A percentile compares a stretch with the other conserved stretches of the same genome.
These are phyloP conservation scores for Sparus aurata DNA, from an alignment of 2,797 vertebrate genomes.

Conservation along the genomic window DNA sequence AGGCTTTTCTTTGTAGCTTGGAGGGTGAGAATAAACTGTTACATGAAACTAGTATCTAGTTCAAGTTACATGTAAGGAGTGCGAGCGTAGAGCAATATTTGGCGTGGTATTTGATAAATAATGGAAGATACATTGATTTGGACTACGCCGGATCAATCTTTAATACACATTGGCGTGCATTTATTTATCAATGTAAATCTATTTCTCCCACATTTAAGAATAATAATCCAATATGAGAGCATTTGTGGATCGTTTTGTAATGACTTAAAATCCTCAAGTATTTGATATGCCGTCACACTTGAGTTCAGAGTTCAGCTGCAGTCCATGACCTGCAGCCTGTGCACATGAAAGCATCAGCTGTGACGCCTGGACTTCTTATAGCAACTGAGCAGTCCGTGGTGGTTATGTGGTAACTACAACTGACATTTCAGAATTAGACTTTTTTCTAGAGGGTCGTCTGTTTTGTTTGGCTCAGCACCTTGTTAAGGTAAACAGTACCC, in stretches of 20 bases:
- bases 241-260: not conserved
- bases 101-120: not conserved
- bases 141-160: not conserved
- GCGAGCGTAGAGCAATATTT: not conserved
- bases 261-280: not conserved
- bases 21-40: not conserved
- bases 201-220: not conserved
- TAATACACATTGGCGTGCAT: not conserved
- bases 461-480: slow-evolving; percentile 34
- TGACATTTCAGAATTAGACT: slow-evolving; percentile 17
- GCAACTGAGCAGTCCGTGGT: slow-evolving; percentile 19
- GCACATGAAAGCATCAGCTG: slow-evolving; percentile 12
- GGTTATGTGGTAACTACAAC: slow-evolving; percentile 11
- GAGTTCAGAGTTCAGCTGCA: slow-evolving; percentile 19
- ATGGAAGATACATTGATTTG: not conserved
- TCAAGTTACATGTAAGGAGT: not conserved
- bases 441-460: slow-evolving; percentile 13
- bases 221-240: not conserved
- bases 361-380: slow-evolving; percentile 21
- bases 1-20: too few species aligned
- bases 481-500: slow-evolving; percentile 39
- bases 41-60: not conserved
- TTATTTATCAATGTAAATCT: not conserved
- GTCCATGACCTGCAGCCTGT: slow-evolving; percentile 12
- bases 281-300: slow-evolving; percentile 1